Base-by-base conservation (phyloP, 2,797 vertebrate genomes). In the Hylomyscus alleni region DNA sequence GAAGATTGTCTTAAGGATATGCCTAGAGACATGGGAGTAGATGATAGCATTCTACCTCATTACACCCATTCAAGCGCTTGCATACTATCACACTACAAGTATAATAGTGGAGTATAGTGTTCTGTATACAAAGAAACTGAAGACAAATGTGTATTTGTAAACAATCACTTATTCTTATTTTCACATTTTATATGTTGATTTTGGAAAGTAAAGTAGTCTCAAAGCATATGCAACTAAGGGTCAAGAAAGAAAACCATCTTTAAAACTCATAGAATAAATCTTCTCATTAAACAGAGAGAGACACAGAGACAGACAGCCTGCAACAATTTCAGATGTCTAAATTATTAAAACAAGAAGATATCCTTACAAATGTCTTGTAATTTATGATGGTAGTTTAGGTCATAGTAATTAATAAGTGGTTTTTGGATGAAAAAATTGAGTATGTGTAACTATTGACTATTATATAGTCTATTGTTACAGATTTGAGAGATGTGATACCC, bases 171-270 rank as follows among this genome's bases (percentile, higher is more conserved):
- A 31, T 77, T 60, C 31, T 60, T 4, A 81, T 50, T 15, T n/a
- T 81, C 14, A 81, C 13, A 37, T 34, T n/a, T 26, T 37, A 26
- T n/a, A 4, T 81, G 12, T 14, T 80, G 77, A 37, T 1, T 86
- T 89, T 73, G 26, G 15, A 92, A 81, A 15, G 10, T 24, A 0
- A 20, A 37, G 54, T 40, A 65, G 17, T 37, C 14, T 83, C n/a
- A 81, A 60, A 73, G 6, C 44, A 56, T 85, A 50, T 34, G 10
- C 4, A 78, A 50, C 1, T 85, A 24, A 93, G 58, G 19, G 3
- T 60, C 52, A 72, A 62, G 56, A 62, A 90, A 90, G 14, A 85
- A 95, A 81, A 37, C 29, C 14, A 76, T 40, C 11, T 75, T 94
- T 26, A 65, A n/a, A 9, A 83, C 11, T 60, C 9, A 52, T 22